Percentiles rank a stretch among this genome's conserved stretches.
Conservation (phyloP, 2,888 invertebrate species). For the Tigriopus californicus region DNA sequence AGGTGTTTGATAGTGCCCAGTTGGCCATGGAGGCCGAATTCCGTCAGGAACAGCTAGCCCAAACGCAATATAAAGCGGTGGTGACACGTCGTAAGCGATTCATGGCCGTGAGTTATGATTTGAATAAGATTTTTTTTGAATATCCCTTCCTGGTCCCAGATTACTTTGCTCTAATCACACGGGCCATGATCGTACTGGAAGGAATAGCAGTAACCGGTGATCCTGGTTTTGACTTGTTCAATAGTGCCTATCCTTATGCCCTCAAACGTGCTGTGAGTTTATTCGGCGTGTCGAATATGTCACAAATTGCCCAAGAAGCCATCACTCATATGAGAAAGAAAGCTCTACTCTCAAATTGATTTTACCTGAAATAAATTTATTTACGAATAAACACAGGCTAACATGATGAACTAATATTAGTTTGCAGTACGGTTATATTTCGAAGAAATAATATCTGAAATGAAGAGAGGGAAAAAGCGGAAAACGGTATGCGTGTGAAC, state of each 20-base stretch:
- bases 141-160: slow-evolving; percentile 8
- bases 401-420: too few relatives aligned
- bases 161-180: slow-evolving; percentile 7
- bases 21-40: not conserved
- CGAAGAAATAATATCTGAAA: too few relatives aligned
- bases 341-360: too few relatives aligned
- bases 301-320: not conserved
- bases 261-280: not conserved
- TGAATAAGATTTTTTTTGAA: not conserved
- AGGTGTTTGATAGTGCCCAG: slow-evolving; percentile 3
- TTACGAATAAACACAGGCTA: too few relatives aligned
- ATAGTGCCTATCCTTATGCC: slow-evolving; percentile 6
- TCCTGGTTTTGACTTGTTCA: not conserved
- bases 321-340: not conserved
- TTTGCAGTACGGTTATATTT: too few relatives aligned
- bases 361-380: too few relatives aligned
- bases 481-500: too few relatives aligned
- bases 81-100: not conserved
- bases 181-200: slow-evolving; percentile 9
- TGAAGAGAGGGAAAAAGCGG: too few relatives aligned
- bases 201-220: slow-evolving; percentile 9
- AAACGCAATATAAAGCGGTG: not conserved
- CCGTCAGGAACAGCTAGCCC: not conserved
- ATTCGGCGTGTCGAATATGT: not conserved
- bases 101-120: not conserved